phyloP scores from a whole-genome alignment of 2,797 vertebrate genomes.

The Bufotes viridis region DNA sequence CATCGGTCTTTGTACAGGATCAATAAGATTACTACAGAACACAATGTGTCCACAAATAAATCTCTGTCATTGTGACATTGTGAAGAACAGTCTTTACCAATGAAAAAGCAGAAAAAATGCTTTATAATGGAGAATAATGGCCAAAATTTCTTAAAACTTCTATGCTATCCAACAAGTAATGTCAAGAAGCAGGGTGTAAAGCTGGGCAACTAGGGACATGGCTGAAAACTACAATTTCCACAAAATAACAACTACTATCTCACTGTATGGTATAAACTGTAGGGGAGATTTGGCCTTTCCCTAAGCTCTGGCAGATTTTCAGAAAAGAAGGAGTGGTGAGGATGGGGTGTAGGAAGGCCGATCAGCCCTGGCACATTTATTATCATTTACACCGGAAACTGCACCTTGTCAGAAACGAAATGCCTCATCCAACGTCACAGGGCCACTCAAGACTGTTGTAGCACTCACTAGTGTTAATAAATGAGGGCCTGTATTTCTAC shows the following conservation, averaged over 20 bases:
- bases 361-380: too few relatives aligned
- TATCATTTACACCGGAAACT: too few relatives aligned
- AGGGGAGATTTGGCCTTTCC: too few relatives aligned
- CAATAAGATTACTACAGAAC: constrained; percentile 56
- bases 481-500: too few relatives aligned
- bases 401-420: too few relatives aligned
- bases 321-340: too few relatives aligned
- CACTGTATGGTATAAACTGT: neutral
- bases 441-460: too few relatives aligned
- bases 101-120: constrained; percentile 6
- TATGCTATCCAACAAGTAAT: neutral
- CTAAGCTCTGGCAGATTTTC: too few relatives aligned
- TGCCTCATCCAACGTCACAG: too few relatives aligned
- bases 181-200: neutral
- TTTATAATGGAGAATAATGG: neutral
- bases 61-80: constrained; percentile 50
- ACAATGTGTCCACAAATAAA: constrained; percentile 52
- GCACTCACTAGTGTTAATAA: too few relatives aligned
- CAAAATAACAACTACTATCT: neutral
- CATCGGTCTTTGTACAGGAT: constrained; percentile 52
- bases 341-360: too few relatives aligned
- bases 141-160: neutral
- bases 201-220: neutral
- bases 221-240: neutral
- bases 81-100: constrained; percentile 9